Percentiles rank a stretch among this genome's conserved stretches.
Conservation (phyloP, 92 coral and sea anemone genomes). For the Siderastrea siderea region DNA sequence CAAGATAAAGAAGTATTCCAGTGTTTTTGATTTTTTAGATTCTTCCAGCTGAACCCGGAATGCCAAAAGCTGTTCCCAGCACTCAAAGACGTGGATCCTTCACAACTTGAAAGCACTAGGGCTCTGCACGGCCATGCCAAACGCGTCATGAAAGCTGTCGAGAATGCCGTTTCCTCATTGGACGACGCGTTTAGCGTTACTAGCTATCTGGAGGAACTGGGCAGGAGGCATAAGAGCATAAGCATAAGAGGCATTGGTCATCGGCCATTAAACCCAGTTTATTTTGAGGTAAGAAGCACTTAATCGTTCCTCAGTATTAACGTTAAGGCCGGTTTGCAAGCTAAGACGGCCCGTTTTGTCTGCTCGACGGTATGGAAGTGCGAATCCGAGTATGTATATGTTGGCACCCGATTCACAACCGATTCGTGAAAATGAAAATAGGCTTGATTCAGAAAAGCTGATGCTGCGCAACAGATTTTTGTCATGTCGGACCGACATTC, state of each 20-base stretch:
- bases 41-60: slow-evolving; percentile 84
- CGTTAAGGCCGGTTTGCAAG: no score
- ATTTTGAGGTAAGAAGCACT: slow-evolving; percentile 80
- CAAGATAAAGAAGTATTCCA: background rate
- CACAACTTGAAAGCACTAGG: slow-evolving; percentile 73
- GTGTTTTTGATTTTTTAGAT: slow-evolving; percentile 43
- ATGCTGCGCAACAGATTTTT: no score
- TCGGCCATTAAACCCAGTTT: slow-evolving; percentile 81
- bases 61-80: slow-evolving; percentile 88
- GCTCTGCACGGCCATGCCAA: slow-evolving; percentile 87
- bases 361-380: no score
- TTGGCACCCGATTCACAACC: no score
- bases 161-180: slow-evolving; percentile 84
- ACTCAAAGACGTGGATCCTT: slow-evolving; percentile 69
- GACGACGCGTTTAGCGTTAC: slow-evolving; percentile 80
- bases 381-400: no score
- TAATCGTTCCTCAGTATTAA: background rate
- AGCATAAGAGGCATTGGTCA: no score
- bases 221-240: slow-evolving; percentile 77
- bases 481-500: no score
- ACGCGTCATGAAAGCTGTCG: slow-evolving; percentile 91
- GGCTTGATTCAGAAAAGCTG: no score
- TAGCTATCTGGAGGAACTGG: slow-evolving; percentile 87
- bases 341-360: no score
- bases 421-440: no score